phyloP scores from a whole-genome alignment of 2,113 vertebrate species.

The Delphinapterus leucas region DNA sequence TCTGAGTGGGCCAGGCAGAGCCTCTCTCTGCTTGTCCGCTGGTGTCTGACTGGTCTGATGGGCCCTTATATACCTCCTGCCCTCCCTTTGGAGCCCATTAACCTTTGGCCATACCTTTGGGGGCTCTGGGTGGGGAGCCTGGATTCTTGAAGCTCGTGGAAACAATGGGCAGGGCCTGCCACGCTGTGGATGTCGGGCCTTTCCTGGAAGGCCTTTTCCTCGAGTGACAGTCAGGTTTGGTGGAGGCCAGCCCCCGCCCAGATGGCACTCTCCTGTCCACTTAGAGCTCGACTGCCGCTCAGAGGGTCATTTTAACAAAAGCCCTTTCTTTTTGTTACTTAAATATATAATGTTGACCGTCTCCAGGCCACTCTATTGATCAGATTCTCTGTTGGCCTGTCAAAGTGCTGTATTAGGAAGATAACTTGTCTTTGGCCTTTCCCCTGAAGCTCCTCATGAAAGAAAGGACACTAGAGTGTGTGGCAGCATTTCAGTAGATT shows the following conservation, averaged over 20 bases:
- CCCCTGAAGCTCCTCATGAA: neutral
- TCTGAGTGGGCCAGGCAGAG: neutral
- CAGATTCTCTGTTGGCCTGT: neutral
- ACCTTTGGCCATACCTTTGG: conserved; percentile 34
- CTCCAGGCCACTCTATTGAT: neutral
- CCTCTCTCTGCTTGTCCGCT: neutral
- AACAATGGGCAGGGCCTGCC: neutral
- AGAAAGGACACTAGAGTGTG: neutral
- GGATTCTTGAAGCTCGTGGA: conserved; percentile 30
- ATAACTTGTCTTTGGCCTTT: neutral
- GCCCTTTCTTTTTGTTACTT: neutral
- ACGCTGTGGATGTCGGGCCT: fast-evolving
- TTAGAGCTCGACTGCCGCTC: neutral
- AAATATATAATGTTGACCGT: neutral
- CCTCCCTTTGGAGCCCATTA: neutral
- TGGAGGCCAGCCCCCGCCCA: neutral
- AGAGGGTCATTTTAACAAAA: neutral
- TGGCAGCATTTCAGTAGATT: neutral
- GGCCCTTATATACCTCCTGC: neutral
- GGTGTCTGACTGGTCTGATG: fast-evolving
- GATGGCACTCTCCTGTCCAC: neutral
- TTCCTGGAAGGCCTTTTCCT: neutral
- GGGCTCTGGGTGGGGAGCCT: neutral
- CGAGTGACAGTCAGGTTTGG: fast-evolving
- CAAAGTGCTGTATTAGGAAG: neutral